Evolutionary conservation across 2,113 vertebrate genomes (phyloP), one percentile per base, ranked within the genome.

Genomic region (Talpa occidentalis): DNA sequence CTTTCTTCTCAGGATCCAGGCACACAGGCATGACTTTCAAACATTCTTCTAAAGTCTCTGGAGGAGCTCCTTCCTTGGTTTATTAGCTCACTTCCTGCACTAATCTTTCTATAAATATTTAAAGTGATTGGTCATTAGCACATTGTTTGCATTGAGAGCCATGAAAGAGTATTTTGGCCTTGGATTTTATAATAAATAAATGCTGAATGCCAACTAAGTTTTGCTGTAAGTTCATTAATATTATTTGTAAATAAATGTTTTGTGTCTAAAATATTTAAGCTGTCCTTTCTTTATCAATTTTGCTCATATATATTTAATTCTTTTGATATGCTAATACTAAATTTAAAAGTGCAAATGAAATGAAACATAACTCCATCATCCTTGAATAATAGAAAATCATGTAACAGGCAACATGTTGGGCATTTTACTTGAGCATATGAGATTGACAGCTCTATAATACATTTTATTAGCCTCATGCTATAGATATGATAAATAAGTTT

Each of bases 31-130:
- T 35, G 6, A 19, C 0, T 3, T 24, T 42, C 54, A 21, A 49
- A 88, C 95, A 95, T 97, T 96, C 97, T 86, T 96, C 37, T 60
- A n/a, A 52, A 69, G 80, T 76, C 26, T 66, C 96, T 80, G 8
- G 28, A 95, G 94, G 32, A 95, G 96, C 84, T 79, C 88, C 52
- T 84, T 96, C 74, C 88, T 95, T 9, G 0, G 52, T 94, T 94
- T 94, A 87, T 94, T 94, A 87, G 6, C 91, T 88, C 7, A 42
- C 72, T 95, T 97, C 70, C 97, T 95, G 64, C 10, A 5, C 83
- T 40, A 0, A 0, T 62, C 10, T 95, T 85, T 96, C 89, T 37
- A 8, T 40, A 91, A 94, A 84, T 26, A 95, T 92, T 96, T 86
- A 88, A 95, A 22, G 19, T 26, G 24, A 64, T 52, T 70, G 42